Conservation (phyloP, 1,140 invertebrate species). For the Euwallacea fornicatus region DNA sequence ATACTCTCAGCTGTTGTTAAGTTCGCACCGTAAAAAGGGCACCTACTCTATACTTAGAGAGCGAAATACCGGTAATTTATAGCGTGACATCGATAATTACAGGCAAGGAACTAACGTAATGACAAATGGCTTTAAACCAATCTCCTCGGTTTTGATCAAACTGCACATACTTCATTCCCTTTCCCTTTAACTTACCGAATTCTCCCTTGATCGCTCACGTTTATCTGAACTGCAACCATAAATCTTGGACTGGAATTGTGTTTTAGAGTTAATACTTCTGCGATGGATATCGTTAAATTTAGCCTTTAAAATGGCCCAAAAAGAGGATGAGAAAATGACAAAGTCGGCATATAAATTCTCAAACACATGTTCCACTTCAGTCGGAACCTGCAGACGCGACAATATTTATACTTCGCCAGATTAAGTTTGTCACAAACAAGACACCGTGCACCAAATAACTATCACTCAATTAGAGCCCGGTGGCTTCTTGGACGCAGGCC, state of each 20-base stretch:
- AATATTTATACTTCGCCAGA: slow-evolving; percentile 50
- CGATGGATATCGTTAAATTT: slow-evolving; percentile 40
- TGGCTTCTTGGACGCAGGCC: slow-evolving; percentile 17
- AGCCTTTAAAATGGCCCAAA: slow-evolving; percentile 27
- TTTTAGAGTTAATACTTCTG: slow-evolving; percentile 35
- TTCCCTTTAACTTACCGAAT: slow-evolving; percentile 27
- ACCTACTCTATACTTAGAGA: slow-evolving; percentile 17
- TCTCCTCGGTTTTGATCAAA: slow-evolving; percentile 24
- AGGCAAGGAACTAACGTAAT: slow-evolving; percentile 9
- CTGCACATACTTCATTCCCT: slow-evolving; percentile 28
- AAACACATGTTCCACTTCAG: slow-evolving; percentile 43
- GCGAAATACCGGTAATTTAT: slow-evolving; percentile 24
- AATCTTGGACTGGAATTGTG: slow-evolving; percentile 29
- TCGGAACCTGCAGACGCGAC: slow-evolving; percentile 48
- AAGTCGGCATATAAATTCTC: slow-evolving; percentile 30
- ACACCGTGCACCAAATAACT: slow-evolving; percentile 48
- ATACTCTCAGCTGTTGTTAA: slow-evolving; percentile 27
- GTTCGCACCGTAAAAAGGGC: slow-evolving; percentile 31
- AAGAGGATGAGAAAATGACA: neutral
- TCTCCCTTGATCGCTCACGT: slow-evolving; percentile 31
- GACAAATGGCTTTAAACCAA: slow-evolving; percentile 27
- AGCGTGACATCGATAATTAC: slow-evolving; percentile 34
- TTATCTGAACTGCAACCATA: slow-evolving; percentile 30
- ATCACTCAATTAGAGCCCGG: slow-evolving; percentile 52
- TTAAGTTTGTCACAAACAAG: slow-evolving; percentile 48